A percentile compares a stretch with the other conserved stretches of the same genome.
Conservation (phyloP, 2,113 vertebrate genomes). For the Clarias macrocephalus region DNA sequence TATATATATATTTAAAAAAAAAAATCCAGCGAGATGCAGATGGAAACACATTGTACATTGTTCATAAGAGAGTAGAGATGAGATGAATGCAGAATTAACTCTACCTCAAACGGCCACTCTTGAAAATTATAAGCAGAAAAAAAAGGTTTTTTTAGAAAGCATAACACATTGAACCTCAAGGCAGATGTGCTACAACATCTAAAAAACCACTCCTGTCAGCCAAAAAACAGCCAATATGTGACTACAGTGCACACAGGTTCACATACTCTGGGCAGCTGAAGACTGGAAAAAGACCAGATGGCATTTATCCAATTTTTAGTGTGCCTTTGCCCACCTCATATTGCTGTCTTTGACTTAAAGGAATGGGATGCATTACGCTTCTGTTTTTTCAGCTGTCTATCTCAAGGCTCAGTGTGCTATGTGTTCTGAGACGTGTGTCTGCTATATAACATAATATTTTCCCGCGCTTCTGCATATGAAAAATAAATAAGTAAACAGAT, state of each 20-base stretch:
- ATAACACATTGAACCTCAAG: neutral
- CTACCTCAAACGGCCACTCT: neutral
- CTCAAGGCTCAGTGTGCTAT: neutral
- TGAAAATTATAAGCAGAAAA: neutral
- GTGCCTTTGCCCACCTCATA: neutral
- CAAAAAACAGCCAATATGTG: neutral
- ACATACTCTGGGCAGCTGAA: conserved; percentile 4
- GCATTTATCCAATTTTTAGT: conserved; percentile 5
- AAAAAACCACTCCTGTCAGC: neutral
- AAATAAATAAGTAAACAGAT: neutral
- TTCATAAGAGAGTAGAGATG: neutral
- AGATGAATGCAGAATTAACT: neutral
- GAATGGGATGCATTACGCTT: neutral
- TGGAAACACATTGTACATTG: neutral
- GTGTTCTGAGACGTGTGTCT: neutral
- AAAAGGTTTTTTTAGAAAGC: neutral
- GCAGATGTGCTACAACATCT: neutral
- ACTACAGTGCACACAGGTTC: neutral
- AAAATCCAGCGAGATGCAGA: neutral
- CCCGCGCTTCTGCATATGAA: neutral
- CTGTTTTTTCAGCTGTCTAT: neutral
- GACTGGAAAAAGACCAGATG: neutral
- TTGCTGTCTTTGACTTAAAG: neutral
- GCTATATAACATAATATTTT: neutral
- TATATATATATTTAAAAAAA: too few species aligned